These are phyloP conservation scores for Piaya cayana DNA, from an alignment of 2,113 vertebrate genomes.

Conservation along the genomic window DNA sequence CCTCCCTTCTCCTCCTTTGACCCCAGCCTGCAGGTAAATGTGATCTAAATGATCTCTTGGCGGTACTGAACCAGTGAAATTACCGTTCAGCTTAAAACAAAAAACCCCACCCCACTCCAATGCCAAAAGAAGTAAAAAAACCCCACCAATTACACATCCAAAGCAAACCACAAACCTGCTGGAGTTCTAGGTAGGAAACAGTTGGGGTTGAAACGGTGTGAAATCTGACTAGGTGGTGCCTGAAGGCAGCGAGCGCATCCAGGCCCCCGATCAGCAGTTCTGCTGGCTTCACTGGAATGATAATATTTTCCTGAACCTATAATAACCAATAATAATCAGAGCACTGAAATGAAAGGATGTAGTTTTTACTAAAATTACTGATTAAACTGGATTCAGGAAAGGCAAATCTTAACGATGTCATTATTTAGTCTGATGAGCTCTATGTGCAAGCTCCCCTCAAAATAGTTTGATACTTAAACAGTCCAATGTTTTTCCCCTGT, in stretches of 20 bases:
- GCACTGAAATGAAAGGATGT: not conserved
- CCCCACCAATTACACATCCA: not conserved
- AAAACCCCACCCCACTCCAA: not conserved
- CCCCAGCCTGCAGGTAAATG: not conserved
- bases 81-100: too few relatives aligned
- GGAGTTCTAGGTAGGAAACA: not conserved
- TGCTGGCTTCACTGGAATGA: not conserved
- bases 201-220: not conserved
- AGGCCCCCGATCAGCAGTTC: not conserved
- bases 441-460: not conserved
- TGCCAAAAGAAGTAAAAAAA: not conserved
- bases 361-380: not conserved
- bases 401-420: not conserved
- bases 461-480: not conserved
- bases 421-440: not conserved
- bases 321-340: slow-evolving; percentile 33
- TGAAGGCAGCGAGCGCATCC: not conserved
- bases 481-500: not conserved
- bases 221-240: not conserved
- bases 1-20: not conserved
- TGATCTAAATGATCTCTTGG: not conserved
- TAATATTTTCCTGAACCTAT: slow-evolving; percentile 19
- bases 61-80: not conserved
- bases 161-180: not conserved
- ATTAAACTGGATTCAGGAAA: not conserved